These are phyloP conservation scores for Cephalophus harveyi DNA, from an alignment of 2,113 vertebrate genomes.

Conservation along the genomic window DNA sequence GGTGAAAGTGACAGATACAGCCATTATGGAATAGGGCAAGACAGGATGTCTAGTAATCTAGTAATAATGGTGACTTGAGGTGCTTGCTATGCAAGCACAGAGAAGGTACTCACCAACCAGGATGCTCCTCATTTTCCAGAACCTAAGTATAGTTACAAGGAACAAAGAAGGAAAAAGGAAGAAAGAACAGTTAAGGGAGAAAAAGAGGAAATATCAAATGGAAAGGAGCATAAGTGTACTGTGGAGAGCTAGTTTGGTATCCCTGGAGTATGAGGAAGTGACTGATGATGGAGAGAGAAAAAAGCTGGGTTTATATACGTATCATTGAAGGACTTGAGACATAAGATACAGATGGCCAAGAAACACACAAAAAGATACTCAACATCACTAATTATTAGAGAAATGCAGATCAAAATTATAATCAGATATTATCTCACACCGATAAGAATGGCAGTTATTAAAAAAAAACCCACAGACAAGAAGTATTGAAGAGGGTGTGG, in stretches of 20 bases:
- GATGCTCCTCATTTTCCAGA: not conserved
- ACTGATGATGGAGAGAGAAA: not conserved
- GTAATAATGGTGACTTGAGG: not conserved
- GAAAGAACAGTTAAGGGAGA: not conserved
- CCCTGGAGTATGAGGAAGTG: not conserved
- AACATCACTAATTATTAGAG: not conserved
- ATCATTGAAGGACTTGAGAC: not conserved
- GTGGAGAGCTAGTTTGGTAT: not conserved
- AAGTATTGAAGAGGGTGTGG: not conserved
- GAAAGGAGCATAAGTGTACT: not conserved
- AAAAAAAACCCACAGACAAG: not conserved
- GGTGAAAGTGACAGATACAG: not conserved
- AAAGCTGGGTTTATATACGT: not conserved
- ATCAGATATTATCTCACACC: not conserved
- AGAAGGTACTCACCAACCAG: not conserved
- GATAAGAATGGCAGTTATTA: not conserved
- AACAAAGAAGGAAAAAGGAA: not conserved
- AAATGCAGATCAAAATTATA: not conserved
- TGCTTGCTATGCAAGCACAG: not conserved
- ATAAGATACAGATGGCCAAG: not conserved
- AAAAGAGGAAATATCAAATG: not conserved
- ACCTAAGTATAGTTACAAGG: not conserved
- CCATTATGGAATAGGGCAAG: fast-evolving
- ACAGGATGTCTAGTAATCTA: not conserved
- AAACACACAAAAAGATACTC: not conserved